A percentile compares a stretch with the other conserved stretches of the same genome.
These are phyloP conservation scores for Upupa epops DNA, from an alignment of 2,113 vertebrate genomes.

Conservation along the genomic window DNA sequence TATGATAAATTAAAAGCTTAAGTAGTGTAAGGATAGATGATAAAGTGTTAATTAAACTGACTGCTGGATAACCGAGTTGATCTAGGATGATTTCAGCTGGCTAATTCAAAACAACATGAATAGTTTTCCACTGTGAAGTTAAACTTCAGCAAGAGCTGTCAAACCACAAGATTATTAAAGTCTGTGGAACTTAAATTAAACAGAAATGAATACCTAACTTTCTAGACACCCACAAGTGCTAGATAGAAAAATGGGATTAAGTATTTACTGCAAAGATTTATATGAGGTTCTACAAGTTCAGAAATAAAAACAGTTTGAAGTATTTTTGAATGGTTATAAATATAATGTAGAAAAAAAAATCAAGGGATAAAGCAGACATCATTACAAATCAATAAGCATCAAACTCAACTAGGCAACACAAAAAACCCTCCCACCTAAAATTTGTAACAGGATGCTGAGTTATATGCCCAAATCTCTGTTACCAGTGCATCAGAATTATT, in stretches of 20 bases:
- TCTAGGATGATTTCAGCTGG: not conserved
- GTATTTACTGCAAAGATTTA: not conserved
- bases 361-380: not conserved
- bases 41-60: not conserved
- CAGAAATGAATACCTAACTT: not conserved
- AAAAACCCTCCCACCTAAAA: not conserved
- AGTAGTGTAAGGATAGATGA: not conserved
- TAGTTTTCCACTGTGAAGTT: not conserved
- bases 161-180: not conserved
- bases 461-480: not conserved
- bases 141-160: not conserved
- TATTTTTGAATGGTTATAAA: not conserved
- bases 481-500: not conserved
- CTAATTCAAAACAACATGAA: not conserved
- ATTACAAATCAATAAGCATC: not conserved
- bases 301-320: not conserved
- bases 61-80: not conserved
- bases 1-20: not conserved
- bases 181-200: not conserved
- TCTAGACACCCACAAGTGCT: not conserved
- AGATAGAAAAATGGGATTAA: not conserved
- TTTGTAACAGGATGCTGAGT: not conserved
- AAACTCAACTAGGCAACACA: not conserved
- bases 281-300: not conserved
- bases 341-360: not conserved